phyloP scores from a whole-genome alignment of 2,113 vertebrate genomes.

The Microcebus murinus region DNA sequence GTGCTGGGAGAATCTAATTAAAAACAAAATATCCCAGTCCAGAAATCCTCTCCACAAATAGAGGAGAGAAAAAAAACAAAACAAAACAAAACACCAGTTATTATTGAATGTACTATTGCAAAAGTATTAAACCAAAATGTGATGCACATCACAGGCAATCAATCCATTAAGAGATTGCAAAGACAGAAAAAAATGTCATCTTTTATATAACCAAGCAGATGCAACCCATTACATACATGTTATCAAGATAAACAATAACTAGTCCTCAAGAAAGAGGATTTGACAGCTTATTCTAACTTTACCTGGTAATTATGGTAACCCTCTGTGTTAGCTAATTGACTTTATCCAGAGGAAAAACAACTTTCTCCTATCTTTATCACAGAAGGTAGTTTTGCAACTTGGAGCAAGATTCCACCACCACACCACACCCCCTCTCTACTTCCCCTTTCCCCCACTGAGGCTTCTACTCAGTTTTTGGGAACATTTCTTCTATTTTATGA shows the following conservation, averaged over 20 bases:
- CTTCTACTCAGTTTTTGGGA: background rate
- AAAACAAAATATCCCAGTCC: background rate
- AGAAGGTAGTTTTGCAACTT: background rate
- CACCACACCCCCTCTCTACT: too few species aligned
- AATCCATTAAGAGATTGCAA: background rate
- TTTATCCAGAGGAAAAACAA: background rate
- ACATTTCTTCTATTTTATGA: too few species aligned
- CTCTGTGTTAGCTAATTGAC: background rate
- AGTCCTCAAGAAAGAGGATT: background rate
- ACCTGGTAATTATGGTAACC: background rate
- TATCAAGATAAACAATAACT: background rate
- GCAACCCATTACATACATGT: background rate
- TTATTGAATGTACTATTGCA: conserved; percentile 11
- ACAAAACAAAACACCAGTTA: background rate
- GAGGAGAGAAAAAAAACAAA: background rate
- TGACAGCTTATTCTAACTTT: background rate
- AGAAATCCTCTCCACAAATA: background rate
- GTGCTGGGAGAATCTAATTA: background rate
- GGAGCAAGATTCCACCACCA: background rate
- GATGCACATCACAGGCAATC: background rate
- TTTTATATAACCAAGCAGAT: background rate
- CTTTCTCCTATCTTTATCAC: background rate
- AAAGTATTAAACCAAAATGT: background rate
- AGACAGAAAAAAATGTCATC: background rate
- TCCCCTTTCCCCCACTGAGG: background rate